phyloP scores from a whole-genome alignment of 1,140 invertebrate species.

The Aphaenogaster rudis region DNA sequence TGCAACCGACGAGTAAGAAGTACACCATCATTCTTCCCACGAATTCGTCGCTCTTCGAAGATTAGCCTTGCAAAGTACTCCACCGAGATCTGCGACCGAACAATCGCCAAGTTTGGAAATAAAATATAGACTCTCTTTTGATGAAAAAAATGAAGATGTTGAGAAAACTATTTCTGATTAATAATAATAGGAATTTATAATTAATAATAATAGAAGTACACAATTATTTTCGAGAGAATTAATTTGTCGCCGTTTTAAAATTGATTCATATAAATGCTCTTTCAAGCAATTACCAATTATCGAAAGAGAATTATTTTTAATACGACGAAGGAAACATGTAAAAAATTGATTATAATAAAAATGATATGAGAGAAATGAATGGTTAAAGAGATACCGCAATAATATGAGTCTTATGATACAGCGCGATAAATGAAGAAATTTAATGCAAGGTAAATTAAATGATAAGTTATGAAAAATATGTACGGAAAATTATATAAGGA shows the following conservation, averaged over 20 bases:
- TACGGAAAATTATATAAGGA: not conserved
- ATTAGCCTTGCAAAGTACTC: conserved; percentile 13
- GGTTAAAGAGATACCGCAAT: not conserved
- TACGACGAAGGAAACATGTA: not conserved
- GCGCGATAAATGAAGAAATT: not conserved
- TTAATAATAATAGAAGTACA: not conserved
- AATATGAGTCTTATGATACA: not conserved
- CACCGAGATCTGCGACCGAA: conserved; percentile 18
- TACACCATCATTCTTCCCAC: conserved; percentile 1
- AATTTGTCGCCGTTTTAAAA: not conserved
- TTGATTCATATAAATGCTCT: not conserved
- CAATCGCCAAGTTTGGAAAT: not conserved
- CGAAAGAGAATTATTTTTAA: not conserved
- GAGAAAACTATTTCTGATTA: not conserved
- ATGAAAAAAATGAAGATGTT: not conserved
- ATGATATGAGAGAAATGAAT: not conserved
- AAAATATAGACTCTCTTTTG: not conserved
- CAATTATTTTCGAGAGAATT: not conserved
- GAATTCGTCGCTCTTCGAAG: conserved; percentile 13
- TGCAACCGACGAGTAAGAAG: conserved; percentile 16
- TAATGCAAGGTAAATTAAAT: conserved; percentile 6
- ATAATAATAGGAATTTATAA: not conserved
- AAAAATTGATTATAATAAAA: not conserved
- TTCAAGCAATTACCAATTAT: not conserved
- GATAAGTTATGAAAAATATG: not conserved